Evolutionary conservation across 2,888 invertebrate genomes (phyloP), one percentile per base, ranked within the genome.

Genomic region (Onchidella celtica): DNA sequence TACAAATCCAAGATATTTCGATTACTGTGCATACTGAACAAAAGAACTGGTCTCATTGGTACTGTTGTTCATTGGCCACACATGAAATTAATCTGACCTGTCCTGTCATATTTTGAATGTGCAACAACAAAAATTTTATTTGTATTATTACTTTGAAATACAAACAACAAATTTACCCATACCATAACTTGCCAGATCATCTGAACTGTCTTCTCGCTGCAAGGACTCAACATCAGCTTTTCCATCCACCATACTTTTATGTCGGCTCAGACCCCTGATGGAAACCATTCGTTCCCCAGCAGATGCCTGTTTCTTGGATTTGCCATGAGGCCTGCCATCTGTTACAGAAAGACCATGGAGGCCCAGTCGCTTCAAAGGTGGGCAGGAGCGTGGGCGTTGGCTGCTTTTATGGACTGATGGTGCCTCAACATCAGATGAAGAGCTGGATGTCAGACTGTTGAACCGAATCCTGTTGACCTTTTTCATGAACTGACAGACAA

Each of bases 391-490:
- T 0, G 84, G 80, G 6, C 84, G 82, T 11, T 66, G 73, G n/a
- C 61, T 34, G 21, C 40, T 57, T 11, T 38, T 29, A 24, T 29
- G 24, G 9, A 24, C 36, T 17, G 70, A 38, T 0, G 47, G 65
- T 14, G 59, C 79, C 17, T 83, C 82, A 24, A 38, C 34, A 27
- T 74, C 59, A 61, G 65, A 78, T 11, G 81, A 70, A 24, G 81
- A 78, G 61, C 83, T 83, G 24, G 82, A 83, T n/a, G 82, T 84
- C 75, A 84, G 40, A 66, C 84, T 84, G 75, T 84, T 83, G 84
- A 84, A 84, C 1, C 84, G 77, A 34, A 84, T 84, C 6, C 84
- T 79, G 79, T 84, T 84, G 24, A 84, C 84, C 72, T 84, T 80
- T n/a, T 83, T 84, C 84, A 84, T 84, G 69, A 83, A 84, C 84